phyloP scores from a whole-genome alignment of 2,797 vertebrate species.

The Betta splendens region DNA sequence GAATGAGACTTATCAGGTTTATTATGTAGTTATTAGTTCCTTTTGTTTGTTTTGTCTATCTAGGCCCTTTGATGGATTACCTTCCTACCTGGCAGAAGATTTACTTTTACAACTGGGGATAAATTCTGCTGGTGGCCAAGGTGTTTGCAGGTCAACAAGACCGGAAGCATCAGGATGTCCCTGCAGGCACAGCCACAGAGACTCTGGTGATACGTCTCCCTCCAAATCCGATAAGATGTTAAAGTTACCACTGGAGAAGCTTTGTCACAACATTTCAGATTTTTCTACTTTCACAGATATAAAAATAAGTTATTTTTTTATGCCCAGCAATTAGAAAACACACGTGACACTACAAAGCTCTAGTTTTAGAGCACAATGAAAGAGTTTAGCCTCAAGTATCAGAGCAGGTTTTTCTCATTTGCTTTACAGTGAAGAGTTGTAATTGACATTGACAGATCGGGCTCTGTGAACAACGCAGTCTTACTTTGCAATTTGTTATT shows the following conservation, averaged over 20 bases:
- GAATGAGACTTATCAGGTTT: too few relatives aligned
- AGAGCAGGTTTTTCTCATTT: background rate
- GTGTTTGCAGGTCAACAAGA: background rate
- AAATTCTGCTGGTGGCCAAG: slow-evolving; percentile 34
- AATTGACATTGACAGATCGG: background rate
- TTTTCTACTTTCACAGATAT: background rate
- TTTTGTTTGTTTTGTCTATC: slow-evolving; percentile 12
- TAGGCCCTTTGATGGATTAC: slow-evolving; percentile 97
- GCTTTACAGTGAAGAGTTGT: background rate
- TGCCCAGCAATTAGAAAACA: background rate
- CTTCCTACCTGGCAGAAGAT: slow-evolving; percentile 98
- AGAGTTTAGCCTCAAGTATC: background rate
- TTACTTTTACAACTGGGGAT: slow-evolving; percentile 99
- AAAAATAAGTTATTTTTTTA: background rate
- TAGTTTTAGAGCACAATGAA: background rate
- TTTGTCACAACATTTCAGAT: background rate
- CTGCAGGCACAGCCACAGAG: background rate
- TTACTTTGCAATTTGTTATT: background rate
- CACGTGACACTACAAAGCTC: background rate
- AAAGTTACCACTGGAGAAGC: background rate
- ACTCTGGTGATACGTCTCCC: background rate
- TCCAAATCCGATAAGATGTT: background rate
- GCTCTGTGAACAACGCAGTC: background rate
- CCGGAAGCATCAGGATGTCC: background rate
- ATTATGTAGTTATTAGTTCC: too few relatives aligned